Percentiles rank a stretch among this genome's conserved stretches.
Evolutionary conservation across 2,888 invertebrate species (phyloP).

Genomic region (Ypsolopha scabrella): DNA sequence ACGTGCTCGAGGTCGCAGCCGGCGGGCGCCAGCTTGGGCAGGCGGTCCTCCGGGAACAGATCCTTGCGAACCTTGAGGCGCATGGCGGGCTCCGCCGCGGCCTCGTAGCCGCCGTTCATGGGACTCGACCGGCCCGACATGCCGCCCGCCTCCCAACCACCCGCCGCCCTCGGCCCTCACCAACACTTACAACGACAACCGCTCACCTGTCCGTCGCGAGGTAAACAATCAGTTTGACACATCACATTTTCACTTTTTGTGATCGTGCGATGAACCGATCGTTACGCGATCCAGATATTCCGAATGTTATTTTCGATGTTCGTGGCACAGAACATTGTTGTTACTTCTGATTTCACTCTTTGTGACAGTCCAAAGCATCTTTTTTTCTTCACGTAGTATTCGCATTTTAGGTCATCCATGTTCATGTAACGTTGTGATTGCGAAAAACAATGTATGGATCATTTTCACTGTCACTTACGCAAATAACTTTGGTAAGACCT

Average conservation of each 20-base stretch:
- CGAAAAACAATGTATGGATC: slow-evolving; percentile 68
- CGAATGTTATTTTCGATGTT: slow-evolving; percentile 47
- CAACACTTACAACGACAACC: slow-evolving; percentile 54
- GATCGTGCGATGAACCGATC: slow-evolving; percentile 48
- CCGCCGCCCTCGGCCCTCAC: slow-evolving; percentile 52
- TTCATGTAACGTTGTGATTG: slow-evolving; percentile 72
- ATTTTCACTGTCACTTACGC: slow-evolving; percentile 63
- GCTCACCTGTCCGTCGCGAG: slow-evolving; percentile 64
- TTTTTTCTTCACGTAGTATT: slow-evolving; percentile 65
- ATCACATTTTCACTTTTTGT: slow-evolving; percentile 70
- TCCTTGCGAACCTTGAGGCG: slow-evolving; percentile 65
- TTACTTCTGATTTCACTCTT: slow-evolving; percentile 51
- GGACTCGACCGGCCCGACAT: slow-evolving; percentile 66
- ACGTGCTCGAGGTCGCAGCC: slow-evolving; percentile 29
- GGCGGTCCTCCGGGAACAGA: slow-evolving; percentile 51
- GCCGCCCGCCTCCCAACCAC: slow-evolving; percentile 37
- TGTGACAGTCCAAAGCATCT: slow-evolving; percentile 60
- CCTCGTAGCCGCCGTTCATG: slow-evolving; percentile 60
- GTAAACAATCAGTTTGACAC: slow-evolving; percentile 71
- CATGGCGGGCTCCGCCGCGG: slow-evolving; percentile 37
- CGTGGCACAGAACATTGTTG: slow-evolving; percentile 50
- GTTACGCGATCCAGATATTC: slow-evolving; percentile 40
- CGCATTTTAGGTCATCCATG: slow-evolving; percentile 72
- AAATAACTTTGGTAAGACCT: slow-evolving; percentile 42
- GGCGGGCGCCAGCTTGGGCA: slow-evolving; percentile 28